These are phyloP conservation scores for Myanophis thanlyinensis DNA, from an alignment of 2,113 vertebrate genomes.

Conservation along the genomic window DNA sequence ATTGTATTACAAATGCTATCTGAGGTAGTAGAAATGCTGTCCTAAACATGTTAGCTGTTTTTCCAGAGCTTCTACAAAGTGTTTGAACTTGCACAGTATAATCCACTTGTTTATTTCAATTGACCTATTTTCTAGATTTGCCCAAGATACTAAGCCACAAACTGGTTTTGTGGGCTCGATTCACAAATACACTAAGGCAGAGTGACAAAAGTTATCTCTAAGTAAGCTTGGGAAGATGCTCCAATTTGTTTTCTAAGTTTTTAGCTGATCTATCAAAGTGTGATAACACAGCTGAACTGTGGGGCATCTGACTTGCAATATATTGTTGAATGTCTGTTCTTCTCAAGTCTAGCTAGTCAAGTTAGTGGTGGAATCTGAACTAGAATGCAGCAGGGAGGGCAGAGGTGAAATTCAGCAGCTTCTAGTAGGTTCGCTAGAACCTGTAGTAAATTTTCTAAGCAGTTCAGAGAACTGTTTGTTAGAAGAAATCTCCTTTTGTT, in stretches of 20 bases:
- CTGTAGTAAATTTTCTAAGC: too few species aligned
- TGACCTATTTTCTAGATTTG: not conserved
- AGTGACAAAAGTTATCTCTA: not conserved
- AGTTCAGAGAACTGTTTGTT: too few species aligned
- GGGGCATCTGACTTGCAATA: not conserved
- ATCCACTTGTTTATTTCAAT: not conserved
- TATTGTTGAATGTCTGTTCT: not conserved
- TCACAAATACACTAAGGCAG: not conserved
- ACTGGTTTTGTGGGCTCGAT: not conserved
- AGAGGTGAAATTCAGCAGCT: too few species aligned
- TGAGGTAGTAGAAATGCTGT: not conserved
- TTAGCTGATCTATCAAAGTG: not conserved
- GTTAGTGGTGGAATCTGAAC: too few species aligned
- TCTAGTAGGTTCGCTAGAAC: too few species aligned
- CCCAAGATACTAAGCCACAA: not conserved
- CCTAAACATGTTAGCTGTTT: not conserved
- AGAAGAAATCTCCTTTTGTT: too few species aligned
- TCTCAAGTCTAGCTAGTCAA: not conserved
- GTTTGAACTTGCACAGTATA: not conserved
- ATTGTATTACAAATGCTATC: not conserved
- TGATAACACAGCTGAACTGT: not conserved
- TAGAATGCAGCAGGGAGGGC: too few species aligned
- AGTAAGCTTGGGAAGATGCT: not conserved
- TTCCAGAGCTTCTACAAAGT: not conserved
- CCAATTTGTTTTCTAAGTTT: not conserved